Evolutionary conservation across 2,113 vertebrate species (phyloP), one percentile per base, ranked within the genome.

Genomic region (Serilophus lunatus): DNA sequence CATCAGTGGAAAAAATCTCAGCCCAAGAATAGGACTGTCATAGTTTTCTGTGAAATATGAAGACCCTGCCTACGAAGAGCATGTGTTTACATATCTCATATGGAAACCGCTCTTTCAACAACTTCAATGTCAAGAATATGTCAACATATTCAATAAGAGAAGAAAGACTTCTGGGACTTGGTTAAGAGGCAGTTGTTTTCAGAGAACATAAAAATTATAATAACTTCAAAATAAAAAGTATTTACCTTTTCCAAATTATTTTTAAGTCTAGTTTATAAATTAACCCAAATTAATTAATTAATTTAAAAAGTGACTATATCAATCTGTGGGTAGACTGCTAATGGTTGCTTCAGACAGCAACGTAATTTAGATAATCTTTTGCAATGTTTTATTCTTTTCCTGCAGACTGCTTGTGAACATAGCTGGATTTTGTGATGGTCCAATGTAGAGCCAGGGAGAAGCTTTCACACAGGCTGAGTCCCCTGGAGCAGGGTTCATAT

Each of bases 1-100:
- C 77, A 93, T 22, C 88, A 89, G 84, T 79, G 95, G 91, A 96
- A 96, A 95, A 96, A 96, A 91, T 95, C 77, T 91, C 89, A 87
- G 70, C 78, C 91, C 92, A 86, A 92, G 93, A 95, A 96, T 93
- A 94, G 94, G 94, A 84, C 91, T 92, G 86, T 33, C 94, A 86
- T 45, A 14, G 35, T 94, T 96, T 95, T 95, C 91, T 85, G 65
- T 91, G 95, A 96, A 92, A 91, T 65, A 72, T 36, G 83, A 97
- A 96, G 95, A 92, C 88, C 72, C 86, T 92, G 92, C 76, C 92
- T 81, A 77, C 76, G 63, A 14, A 59, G 71, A 74, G n/a, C 3
- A 4, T 5, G 23, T 0, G 0, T 78, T 84, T 76, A 70, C 23
- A 18, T 33, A 16, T 53, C 85, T 86, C 7, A 1, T 38, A 53